A percentile compares a stretch with the other conserved stretches of the same genome.
Evolutionary conservation across 2,113 vertebrate species (phyloP).

Genomic region (Loxodonta africana): DNA sequence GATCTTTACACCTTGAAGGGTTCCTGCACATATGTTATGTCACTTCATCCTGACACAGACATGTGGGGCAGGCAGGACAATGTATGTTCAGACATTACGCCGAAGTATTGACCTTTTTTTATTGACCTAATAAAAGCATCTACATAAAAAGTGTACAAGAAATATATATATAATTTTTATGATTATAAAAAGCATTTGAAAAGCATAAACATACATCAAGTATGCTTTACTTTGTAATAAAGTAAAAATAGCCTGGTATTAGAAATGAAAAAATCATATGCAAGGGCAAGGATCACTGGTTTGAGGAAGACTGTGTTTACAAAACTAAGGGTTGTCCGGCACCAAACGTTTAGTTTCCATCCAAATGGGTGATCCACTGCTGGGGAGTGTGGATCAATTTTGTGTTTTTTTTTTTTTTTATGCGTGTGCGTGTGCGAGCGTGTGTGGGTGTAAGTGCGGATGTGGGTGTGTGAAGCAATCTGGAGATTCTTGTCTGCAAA

Average conservation of each 20-base stretch:
- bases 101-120: not conserved
- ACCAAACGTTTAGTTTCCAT: not conserved
- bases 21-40: not conserved
- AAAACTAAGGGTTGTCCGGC: not conserved
- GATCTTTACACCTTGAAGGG: constrained; percentile 5
- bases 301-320: constrained; percentile 19
- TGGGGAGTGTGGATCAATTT: not conserved
- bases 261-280: not conserved
- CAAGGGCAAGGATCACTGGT: not conserved
- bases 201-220: not conserved
- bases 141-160: not conserved
- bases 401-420: no score
- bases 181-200: not conserved
- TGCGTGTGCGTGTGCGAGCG: not conserved
- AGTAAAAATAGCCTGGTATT: not conserved
- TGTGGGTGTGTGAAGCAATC: not conserved
- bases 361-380: not conserved
- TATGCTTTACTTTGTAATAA: not conserved
- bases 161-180: not conserved
- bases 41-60: not conserved
- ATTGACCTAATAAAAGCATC: not conserved
- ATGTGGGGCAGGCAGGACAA: not conserved
- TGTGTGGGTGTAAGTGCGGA: no score
- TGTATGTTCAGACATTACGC: not conserved
- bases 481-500: constrained; percentile 2